These are phyloP conservation scores for Taphrorychus bicolor DNA, from an alignment of 2,888 invertebrate species.

Conservation along the genomic window DNA sequence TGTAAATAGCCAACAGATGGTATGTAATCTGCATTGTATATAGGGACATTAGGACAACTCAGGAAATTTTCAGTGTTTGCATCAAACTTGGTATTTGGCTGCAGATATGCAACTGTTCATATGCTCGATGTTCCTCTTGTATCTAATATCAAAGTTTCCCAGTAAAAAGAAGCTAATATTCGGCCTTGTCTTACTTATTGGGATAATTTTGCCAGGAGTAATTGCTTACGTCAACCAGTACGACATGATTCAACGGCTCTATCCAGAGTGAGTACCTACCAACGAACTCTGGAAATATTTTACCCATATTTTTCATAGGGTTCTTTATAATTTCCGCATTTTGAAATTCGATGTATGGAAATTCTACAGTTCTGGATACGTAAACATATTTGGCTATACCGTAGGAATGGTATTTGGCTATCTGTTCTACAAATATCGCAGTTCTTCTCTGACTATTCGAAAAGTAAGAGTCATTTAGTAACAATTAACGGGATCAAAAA, in stretches of 20 bases:
- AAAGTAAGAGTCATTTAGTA: slow-evolving; percentile 39
- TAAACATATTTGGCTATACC: slow-evolving; percentile 47
- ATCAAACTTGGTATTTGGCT: slow-evolving; percentile 55
- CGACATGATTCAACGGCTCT: slow-evolving; percentile 48
- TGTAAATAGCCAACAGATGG: slow-evolving; percentile 68
- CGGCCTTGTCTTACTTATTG: slow-evolving; percentile 42
- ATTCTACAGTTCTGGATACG: slow-evolving; percentile 46
- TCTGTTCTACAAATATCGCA: slow-evolving; percentile 44
- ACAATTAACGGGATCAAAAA: neutral
- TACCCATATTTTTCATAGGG: slow-evolving; percentile 36
- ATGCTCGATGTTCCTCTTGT: slow-evolving; percentile 48
- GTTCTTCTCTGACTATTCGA: slow-evolving; percentile 34
- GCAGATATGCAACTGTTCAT: slow-evolving; percentile 54
- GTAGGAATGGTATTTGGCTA: slow-evolving; percentile 49
- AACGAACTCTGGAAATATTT: neutral
- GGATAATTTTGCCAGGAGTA: slow-evolving; percentile 48
- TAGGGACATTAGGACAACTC: neutral
- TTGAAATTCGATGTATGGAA: slow-evolving; percentile 45
- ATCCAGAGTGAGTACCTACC: slow-evolving; percentile 48
- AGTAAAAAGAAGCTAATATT: slow-evolving; percentile 33
- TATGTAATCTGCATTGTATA: slow-evolving; percentile 48
- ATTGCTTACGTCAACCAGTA: slow-evolving; percentile 50
- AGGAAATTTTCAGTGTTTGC: slow-evolving; percentile 47
- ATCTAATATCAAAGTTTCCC: slow-evolving; percentile 47
- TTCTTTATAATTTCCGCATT: slow-evolving; percentile 43